phyloP scores from a whole-genome alignment of 53 echinoderm and acorn worm genomes.

The Stichopus horrens region DNA sequence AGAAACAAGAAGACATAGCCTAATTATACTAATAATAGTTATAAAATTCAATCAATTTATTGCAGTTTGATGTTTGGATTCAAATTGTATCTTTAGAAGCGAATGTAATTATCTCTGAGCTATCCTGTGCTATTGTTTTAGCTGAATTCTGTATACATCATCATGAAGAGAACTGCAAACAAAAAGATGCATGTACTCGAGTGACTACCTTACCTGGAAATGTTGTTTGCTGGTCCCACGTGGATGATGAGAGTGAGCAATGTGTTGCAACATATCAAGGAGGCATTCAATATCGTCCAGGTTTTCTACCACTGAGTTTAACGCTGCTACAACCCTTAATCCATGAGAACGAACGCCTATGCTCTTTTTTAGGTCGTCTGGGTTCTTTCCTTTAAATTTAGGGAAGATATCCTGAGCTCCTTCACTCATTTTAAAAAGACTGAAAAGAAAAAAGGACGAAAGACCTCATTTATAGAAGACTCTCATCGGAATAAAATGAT shows the following conservation, averaged over 20 bases:
- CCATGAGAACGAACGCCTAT: conserved; percentile 73
- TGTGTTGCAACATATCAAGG: conserved; percentile 70
- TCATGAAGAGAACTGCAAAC: too few relatives aligned
- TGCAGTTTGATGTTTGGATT: too few relatives aligned
- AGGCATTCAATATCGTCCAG: conserved; percentile 74
- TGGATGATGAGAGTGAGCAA: conserved; percentile 63
- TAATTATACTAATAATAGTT: too few relatives aligned
- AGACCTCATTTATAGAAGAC: background rate
- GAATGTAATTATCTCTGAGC: too few relatives aligned
- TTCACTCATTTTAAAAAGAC: conserved; percentile 31
- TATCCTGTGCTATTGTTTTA: too few relatives aligned
- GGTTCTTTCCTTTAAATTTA: conserved; percentile 49
- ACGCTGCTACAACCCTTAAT: conserved; percentile 70
- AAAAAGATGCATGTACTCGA: too few relatives aligned
- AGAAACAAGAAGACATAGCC: too few relatives aligned
- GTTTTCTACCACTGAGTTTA: conserved; percentile 75
- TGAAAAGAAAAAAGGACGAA: background rate
- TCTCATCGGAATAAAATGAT: too few relatives aligned
- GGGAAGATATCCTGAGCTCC: conserved; percentile 29
- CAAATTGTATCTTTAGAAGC: too few relatives aligned
- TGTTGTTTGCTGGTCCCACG: conserved; percentile 37
- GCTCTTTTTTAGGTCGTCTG: conserved; percentile 58
- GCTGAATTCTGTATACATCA: background rate
- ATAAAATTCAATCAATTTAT: too few relatives aligned
- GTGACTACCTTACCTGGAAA: conserved; percentile 23